A percentile compares a stretch with the other conserved stretches of the same genome.
phyloP scores from a whole-genome alignment of 2,113 vertebrate genomes.

The Haplotaxodon microlepis region DNA sequence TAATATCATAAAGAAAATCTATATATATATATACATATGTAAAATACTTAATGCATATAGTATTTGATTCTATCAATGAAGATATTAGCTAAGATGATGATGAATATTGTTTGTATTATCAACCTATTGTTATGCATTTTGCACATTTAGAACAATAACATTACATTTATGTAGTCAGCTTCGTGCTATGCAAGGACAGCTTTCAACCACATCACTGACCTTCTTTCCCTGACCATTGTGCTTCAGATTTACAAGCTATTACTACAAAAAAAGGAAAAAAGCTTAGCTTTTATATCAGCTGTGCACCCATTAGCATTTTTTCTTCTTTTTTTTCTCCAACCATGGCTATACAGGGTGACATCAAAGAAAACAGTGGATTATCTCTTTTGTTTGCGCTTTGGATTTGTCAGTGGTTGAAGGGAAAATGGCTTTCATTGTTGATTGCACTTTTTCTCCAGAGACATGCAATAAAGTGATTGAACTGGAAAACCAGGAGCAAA shows the following conservation, averaged over 20 bases:
- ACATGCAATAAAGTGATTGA: constrained; percentile 84
- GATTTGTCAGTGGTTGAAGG: constrained; percentile 77
- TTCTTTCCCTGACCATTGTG: constrained; percentile 54
- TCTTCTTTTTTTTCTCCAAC: constrained; percentile 25
- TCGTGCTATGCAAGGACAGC: constrained; percentile 97
- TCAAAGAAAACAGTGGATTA: constrained; percentile 44
- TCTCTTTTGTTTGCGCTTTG: constrained; percentile 78
- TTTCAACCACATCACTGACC: constrained; percentile 78
- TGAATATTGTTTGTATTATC: constrained; percentile 78
- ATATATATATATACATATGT: constrained; percentile 67
- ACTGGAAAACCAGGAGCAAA: constrained; percentile 7
- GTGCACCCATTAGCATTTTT: constrained; percentile 72
- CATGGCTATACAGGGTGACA: constrained; percentile 66
- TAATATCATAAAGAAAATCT: constrained; percentile 67
- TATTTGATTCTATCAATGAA: constrained; percentile 68
- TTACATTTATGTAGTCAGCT: constrained; percentile 88
- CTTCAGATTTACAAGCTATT: constrained; percentile 68
- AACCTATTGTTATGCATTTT: constrained; percentile 92
- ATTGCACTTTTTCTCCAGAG: constrained; percentile 82
- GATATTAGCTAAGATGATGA: constrained; percentile 65
- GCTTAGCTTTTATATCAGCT: constrained; percentile 81
- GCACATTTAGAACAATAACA: constrained; percentile 87
- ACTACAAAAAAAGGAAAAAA: constrained; percentile 25
- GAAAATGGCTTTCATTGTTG: constrained; percentile 82
- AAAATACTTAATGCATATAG: constrained; percentile 70